A percentile compares a stretch with the other conserved stretches of the same genome.
Evolutionary conservation across 1,140 invertebrate species (phyloP).

Genomic region (Drosophila sulfurigaster): DNA sequence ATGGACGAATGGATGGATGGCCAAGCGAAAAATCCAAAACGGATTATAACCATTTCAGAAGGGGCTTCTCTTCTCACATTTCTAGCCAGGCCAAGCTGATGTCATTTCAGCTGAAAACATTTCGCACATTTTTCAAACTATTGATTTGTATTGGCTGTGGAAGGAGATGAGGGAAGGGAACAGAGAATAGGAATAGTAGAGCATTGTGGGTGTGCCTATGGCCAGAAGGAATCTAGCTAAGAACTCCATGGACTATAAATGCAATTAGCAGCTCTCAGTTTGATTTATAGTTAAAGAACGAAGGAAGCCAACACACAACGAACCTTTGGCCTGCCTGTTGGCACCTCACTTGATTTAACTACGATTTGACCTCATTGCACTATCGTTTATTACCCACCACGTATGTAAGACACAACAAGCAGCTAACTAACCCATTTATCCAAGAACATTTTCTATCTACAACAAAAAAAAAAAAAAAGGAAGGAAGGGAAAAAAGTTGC

Average conservation of each 20-base stretch:
- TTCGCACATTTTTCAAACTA: slow-evolving; percentile 77
- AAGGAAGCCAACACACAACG: background rate
- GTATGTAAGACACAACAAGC: slow-evolving; percentile 12
- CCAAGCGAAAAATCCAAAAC: slow-evolving; percentile 58
- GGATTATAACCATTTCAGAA: slow-evolving; percentile 40
- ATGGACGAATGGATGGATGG: background rate
- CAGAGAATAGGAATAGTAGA: background rate
- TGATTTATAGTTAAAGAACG: slow-evolving; percentile 9
- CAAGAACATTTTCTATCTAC: slow-evolving; percentile 2
- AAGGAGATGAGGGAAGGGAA: background rate
- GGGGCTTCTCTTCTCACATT: background rate
- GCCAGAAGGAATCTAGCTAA: background rate
- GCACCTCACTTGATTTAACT: slow-evolving; percentile 11
- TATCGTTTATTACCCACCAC: slow-evolving; percentile 16
- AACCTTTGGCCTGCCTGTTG: background rate
- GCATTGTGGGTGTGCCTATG: background rate
- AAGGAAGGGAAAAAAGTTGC: background rate
- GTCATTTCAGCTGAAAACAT: slow-evolving; percentile 66
- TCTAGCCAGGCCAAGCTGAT: slow-evolving; percentile 13
- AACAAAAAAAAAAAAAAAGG: too few relatives aligned
- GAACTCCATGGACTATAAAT: background rate
- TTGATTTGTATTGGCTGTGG: slow-evolving; percentile 67
- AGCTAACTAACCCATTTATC: slow-evolving; percentile 9
- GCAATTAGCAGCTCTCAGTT: slow-evolving; percentile 6
- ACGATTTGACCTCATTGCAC: slow-evolving; percentile 44